Base-by-base conservation (phyloP, 2,113 vertebrate genomes). In the Macquaria australasica region DNA sequence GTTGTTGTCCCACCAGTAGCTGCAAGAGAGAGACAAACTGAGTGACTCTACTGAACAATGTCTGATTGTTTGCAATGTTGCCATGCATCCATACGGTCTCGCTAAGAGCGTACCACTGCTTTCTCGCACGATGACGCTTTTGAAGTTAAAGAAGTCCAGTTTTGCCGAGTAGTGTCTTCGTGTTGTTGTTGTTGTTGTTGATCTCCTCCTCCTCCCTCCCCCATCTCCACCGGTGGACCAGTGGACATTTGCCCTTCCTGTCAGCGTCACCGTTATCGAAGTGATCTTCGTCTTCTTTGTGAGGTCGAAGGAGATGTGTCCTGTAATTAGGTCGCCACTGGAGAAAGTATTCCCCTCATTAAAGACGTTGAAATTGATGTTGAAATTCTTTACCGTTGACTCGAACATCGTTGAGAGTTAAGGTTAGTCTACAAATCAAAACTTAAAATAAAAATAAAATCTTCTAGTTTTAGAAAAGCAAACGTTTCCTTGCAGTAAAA, bases 251-350 rank as follows among this genome's bases (percentile, higher is more conserved):
- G 12, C 87, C 14, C 11, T 62, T 20, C 92, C 92, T 0, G 5
- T 53, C 18, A 93, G 1, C 0, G 8, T 5, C 68, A 92, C 28
- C 5, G 62, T 37, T 2, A 94, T 82, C 0, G 74, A 60, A 0
- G 15, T 75, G 59, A 95, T 75, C 31, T 87, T 92, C 1, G 69
- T 91, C 53, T 73, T 9, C 73, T 91, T 92, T 0, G 68, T 60
- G 8, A 94, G 62, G 0, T 85, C 72, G 43, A 94, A 94, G 64
- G 77, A 85, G 12, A 94, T 15, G 2, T 89, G 45, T 50, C 94
- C 92, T 1, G 85, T 74, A 0, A 94, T 0, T 7, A 56, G 0
- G 41, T 93, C 90, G 0, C 88, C 91, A 0, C 77, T 51, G 28
- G 82, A 83, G 43, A 88, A 59, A 1, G 41, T 69, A 0, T 28